A percentile compares a stretch with the other conserved stretches of the same genome.
phyloP scores from a whole-genome alignment of 2,888 invertebrate species.

The Troides aeacus region DNA sequence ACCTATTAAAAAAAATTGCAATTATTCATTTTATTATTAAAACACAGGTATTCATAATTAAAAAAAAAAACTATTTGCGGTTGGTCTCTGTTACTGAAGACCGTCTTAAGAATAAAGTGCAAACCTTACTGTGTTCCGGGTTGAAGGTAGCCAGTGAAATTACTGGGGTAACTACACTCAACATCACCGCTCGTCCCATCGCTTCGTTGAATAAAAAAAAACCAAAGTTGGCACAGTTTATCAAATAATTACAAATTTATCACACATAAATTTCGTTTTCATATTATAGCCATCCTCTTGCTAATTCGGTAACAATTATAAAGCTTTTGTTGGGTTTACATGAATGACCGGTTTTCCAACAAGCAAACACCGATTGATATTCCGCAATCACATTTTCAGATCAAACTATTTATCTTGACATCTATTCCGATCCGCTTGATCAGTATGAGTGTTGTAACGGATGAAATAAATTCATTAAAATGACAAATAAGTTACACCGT shows the following conservation, averaged over 20 bases:
- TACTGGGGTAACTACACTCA: too few species aligned
- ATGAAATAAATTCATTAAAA: slow-evolving; percentile 25
- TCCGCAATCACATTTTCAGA: slow-evolving; percentile 8
- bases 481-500: slow-evolving; percentile 19
- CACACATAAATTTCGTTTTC: background rate
- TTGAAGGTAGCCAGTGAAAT: too few species aligned
- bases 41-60: too few species aligned
- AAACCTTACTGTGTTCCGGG: too few species aligned
- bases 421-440: slow-evolving; percentile 18
- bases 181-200: too few species aligned
- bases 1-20: too few species aligned
- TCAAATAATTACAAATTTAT: background rate
- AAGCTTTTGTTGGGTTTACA: background rate
- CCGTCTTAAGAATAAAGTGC: too few species aligned
- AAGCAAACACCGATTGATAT: slow-evolving; percentile 8
- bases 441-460: slow-evolving; percentile 1
- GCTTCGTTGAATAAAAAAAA: too few species aligned
- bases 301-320: background rate
- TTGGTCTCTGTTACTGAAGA: too few species aligned
- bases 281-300: background rate
- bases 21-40: too few species aligned
- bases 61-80: too few species aligned
- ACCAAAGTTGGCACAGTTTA: too few species aligned
- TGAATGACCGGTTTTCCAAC: slow-evolving; percentile 8
- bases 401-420: slow-evolving; percentile 22